Conservation (phyloP, 2,888 invertebrate genomes). For the Cephus rjabovi region DNA sequence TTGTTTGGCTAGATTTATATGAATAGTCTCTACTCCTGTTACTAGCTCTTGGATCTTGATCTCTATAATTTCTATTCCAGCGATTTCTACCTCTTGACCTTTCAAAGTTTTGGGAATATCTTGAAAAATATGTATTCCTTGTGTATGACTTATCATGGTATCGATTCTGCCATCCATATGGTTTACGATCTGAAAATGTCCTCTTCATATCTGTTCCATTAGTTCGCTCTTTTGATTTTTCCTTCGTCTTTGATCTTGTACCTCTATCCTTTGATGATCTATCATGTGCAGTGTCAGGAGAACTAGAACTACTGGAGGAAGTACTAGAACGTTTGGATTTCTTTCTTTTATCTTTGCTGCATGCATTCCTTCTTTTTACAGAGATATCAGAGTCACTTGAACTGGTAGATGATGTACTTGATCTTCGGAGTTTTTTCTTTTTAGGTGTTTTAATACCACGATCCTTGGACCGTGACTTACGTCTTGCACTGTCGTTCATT, state of each 20-base stretch:
- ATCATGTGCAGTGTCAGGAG: slow-evolving; percentile 33
- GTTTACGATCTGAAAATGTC: background rate
- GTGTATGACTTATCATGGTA: background rate
- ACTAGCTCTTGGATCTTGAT: background rate
- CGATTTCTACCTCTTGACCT: background rate
- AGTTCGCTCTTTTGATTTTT: slow-evolving; percentile 25
- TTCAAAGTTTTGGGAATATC: background rate
- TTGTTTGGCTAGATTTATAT: background rate
- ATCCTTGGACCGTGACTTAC: slow-evolving; percentile 34
- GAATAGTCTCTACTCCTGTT: background rate
- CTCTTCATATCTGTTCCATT: slow-evolving; percentile 25
- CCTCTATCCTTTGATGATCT: slow-evolving; percentile 5
- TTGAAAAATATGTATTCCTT: background rate
- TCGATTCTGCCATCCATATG: background rate
- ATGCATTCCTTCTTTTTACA: slow-evolving; percentile 38
- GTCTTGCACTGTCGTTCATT: slow-evolving; percentile 45
- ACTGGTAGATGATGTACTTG: slow-evolving; percentile 37
- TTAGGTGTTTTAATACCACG: slow-evolving; percentile 30
- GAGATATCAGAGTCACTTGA: slow-evolving; percentile 33
- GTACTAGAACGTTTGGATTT: slow-evolving; percentile 43
- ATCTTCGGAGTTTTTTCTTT: slow-evolving; percentile 35
- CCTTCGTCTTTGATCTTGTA: slow-evolving; percentile 33
- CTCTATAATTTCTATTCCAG: background rate
- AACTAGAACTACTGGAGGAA: slow-evolving; percentile 41
- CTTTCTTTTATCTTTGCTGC: slow-evolving; percentile 47